Evolutionary conservation across 92 coral and sea anemone genomes (phyloP), one percentile per base, ranked within the genome.

Genomic region (Umimayanthus kanabou): DNA sequence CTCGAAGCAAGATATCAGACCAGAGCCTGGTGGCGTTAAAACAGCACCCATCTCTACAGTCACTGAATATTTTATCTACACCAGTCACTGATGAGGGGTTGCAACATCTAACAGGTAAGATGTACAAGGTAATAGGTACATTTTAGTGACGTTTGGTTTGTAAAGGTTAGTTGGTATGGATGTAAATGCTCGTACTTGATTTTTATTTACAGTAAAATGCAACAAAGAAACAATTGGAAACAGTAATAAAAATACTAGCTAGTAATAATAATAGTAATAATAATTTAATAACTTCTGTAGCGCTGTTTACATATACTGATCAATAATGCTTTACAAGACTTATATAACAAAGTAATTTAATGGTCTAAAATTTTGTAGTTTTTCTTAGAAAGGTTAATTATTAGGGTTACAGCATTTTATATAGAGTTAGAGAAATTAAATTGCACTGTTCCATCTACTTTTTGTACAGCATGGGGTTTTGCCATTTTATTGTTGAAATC

Each of bases 71-170:
- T 50, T 90, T 93, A 22, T 90, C 93, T 14, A 95, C 98, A 58
- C 85, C 88, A 80, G 85, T 96, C 69, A 89, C 95, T n/a, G 92
- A 96, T 57, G 61, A 80, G 13, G 98, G 98, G 57, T 95, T 96
- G 23, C 74, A 81, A 33, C 89, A 95, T 83, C 93, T 96, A 2
- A 87, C 88, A 87, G 98, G 98, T 95, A 85, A 81, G 43, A 47
- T 11, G 49, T 8, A 70, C 23, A 37, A 28, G 25, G 40, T 40
- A 11, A 10, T 30, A 73, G 16, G 57, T 50, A 50, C 15, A 50
- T 50, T 50, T 50, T 50, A 13, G 57, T 50, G 57, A 50, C 2
- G 15, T 50, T 50, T 11, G 16, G 16, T 50, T 8, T 50, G 57
- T 50, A 50, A 11, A 0, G 57, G 16, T 50, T 50, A 50, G 10